Conservation (phyloP, 2,113 vertebrate genomes). For the Corythaeola cristata region DNA sequence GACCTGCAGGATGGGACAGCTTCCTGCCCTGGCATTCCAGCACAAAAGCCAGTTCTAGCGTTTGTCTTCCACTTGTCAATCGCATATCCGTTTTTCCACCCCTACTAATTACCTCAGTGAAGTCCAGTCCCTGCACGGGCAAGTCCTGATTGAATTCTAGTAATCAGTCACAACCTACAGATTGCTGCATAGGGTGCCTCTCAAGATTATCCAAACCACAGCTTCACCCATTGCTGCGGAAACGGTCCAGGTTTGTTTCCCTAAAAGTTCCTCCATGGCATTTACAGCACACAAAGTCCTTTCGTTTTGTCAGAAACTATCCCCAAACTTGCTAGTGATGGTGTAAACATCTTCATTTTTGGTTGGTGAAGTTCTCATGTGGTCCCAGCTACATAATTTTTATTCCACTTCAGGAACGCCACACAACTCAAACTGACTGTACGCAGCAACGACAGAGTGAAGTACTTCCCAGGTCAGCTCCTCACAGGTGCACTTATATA, state of each 20-base stretch:
- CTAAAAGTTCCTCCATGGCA: not conserved
- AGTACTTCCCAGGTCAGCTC: not conserved
- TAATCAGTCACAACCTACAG: not conserved
- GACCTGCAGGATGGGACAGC: not conserved
- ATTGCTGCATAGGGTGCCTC: not conserved
- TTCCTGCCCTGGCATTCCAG: rapidly evolving
- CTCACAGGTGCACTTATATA: not conserved
- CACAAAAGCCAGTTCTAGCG: not conserved
- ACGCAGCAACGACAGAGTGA: not conserved
- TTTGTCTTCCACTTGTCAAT: not conserved
- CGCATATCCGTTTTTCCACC: not conserved
- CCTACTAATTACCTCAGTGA: rapidly evolving
- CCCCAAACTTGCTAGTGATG: not conserved
- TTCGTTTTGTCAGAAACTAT: not conserved
- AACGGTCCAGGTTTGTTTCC: not conserved
- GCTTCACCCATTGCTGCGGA: not conserved
- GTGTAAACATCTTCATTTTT: rapidly evolving
- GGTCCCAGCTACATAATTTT: not conserved
- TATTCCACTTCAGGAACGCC: not conserved
- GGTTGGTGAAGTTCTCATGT: not conserved
- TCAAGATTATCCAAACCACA: not conserved
- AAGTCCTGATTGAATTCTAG: not conserved
- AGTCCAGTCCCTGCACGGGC: not conserved
- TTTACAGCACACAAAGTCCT: not conserved
- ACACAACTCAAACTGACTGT: not conserved